Evolutionary conservation across 2,888 invertebrate genomes (phyloP).

Genomic region (Eustalomyia histrio): DNA sequence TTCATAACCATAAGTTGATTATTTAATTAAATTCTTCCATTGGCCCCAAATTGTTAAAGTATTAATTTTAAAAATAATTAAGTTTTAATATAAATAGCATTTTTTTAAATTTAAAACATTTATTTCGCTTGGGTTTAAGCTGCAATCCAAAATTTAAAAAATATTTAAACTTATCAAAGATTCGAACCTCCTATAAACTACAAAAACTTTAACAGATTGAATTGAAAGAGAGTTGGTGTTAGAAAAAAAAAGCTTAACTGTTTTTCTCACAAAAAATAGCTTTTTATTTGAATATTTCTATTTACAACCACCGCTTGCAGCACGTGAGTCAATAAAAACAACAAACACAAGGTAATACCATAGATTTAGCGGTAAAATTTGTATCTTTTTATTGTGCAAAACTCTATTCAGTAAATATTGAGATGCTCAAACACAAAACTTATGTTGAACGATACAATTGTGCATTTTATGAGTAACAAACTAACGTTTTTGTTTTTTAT

Average conservation of each 20-base stretch:
- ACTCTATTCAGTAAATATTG: slow-evolving; percentile 12
- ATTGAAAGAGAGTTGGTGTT: not conserved
- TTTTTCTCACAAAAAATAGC: not conserved
- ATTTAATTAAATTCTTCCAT: too few relatives aligned
- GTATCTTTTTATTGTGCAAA: slow-evolving; percentile 9
- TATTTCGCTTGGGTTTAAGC: too few relatives aligned
- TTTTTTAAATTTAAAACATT: too few relatives aligned
- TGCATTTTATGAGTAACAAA: not conserved
- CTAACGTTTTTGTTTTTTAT: slow-evolving; percentile 4
- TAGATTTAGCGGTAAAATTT: slow-evolving; percentile 47
- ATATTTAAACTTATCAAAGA: not conserved
- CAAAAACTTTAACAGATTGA: not conserved
- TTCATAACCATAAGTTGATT: too few relatives aligned
- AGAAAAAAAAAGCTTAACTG: not conserved
- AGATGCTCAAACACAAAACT: not conserved
- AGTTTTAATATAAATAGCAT: too few relatives aligned
- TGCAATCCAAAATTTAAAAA: too few relatives aligned
- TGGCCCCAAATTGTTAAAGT: too few relatives aligned
- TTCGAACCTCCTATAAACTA: not conserved
- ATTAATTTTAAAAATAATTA: too few relatives aligned
- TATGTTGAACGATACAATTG: slow-evolving; percentile 1
- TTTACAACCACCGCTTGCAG: slow-evolving; percentile 3
- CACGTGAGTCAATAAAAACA: slow-evolving; percentile 32
- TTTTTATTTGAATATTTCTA: not conserved
- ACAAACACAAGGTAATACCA: not conserved